Evolutionary conservation across 2,888 invertebrate genomes (phyloP).

Genomic region (Zootermopsis nevadensis): DNA sequence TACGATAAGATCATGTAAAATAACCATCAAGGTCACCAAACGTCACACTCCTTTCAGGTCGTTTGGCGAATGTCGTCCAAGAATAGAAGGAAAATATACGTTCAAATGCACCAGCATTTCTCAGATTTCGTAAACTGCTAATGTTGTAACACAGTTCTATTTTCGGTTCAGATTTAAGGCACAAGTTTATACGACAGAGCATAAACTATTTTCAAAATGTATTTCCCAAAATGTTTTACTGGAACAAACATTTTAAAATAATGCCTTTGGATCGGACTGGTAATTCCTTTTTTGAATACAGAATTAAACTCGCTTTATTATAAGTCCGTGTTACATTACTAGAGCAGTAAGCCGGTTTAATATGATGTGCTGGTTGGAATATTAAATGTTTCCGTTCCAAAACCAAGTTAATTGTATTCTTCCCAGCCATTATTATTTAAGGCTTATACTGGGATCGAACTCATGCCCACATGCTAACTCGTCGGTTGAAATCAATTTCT

Average conservation of each 20-base stretch:
- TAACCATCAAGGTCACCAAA: neutral
- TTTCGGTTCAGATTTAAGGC: no score
- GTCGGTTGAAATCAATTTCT: constrained; percentile 28
- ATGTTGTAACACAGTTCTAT: no score
- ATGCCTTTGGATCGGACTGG: neutral
- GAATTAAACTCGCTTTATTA: neutral
- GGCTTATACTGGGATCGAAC: constrained; percentile 34
- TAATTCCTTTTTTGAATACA: neutral
- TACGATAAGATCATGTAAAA: no score
- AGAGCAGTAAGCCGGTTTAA: neutral
- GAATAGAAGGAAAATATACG: no score
- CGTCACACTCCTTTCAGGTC: neutral
- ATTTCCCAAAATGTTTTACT: neutral
- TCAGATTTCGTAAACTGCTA: no score
- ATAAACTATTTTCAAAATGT: neutral
- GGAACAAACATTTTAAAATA: neutral
- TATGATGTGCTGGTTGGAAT: neutral
- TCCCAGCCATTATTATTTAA: constrained; percentile 41
- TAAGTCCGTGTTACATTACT: neutral
- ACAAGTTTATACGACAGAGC: neutral
- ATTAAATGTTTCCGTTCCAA: constrained; percentile 35
- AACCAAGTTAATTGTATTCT: constrained; percentile 42
- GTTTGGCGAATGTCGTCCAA: no score
- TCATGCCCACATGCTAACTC: constrained; percentile 18
- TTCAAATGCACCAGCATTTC: no score